These are phyloP conservation scores for Acromyrmex heyeri DNA, from an alignment of 1,140 invertebrate species.

Conservation along the genomic window DNA sequence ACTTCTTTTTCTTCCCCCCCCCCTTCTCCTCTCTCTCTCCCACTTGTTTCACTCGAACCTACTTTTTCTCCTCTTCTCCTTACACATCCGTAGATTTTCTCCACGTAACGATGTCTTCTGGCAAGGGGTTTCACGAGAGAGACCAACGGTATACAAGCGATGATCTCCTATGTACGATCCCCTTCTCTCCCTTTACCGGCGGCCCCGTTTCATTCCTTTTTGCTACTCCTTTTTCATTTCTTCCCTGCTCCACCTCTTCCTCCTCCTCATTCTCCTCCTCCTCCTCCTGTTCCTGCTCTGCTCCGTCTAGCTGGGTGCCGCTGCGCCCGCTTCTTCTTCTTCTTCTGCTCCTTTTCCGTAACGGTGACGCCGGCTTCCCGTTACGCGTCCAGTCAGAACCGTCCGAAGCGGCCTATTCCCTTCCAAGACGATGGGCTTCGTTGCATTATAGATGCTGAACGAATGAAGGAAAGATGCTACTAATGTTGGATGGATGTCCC, in stretches of 20 bases:
- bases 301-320: conserved; percentile 38
- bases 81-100: background rate
- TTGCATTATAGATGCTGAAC: conserved; percentile 76
- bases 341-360: conserved; percentile 60
- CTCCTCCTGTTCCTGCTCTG: background rate
- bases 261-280: background rate
- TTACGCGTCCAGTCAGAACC: conserved; percentile 71
- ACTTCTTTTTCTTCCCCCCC: conserved; percentile 22
- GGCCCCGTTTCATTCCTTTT: conserved; percentile 67
- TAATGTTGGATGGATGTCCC: conserved; percentile 50
- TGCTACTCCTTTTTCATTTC: conserved; percentile 66
- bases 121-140: conserved; percentile 59
- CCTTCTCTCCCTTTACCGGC: conserved; percentile 64
- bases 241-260: conserved; percentile 30
- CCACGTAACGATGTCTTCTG: conserved; percentile 62
- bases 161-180: conserved; percentile 57
- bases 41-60: conserved; percentile 12
- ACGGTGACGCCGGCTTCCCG: conserved; percentile 76
- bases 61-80: conserved; percentile 4
- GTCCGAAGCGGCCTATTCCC: conserved; percentile 67
- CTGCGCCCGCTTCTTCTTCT: conserved; percentile 41
- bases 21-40: conserved; percentile 12
- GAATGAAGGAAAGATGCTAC: conserved; percentile 47
- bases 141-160: conserved; percentile 64
- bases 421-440: conserved; percentile 60